Base-by-base conservation (phyloP, 2,113 vertebrate genomes). In the Cyphomyrus discorhynchus region DNA sequence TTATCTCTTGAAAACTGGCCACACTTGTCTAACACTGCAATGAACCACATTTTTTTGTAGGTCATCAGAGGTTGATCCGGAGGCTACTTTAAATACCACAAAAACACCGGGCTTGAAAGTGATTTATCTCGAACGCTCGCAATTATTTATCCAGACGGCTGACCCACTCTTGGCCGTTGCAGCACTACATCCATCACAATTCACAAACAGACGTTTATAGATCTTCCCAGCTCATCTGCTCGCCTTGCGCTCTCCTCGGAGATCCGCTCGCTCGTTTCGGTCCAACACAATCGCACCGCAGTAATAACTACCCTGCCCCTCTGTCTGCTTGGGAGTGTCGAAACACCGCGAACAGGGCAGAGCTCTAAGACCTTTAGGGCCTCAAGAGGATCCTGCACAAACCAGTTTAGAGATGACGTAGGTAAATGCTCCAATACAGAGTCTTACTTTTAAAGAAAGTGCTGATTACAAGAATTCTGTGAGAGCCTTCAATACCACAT, bases 151-250 rank as follows among this genome's bases (percentile, higher is more conserved):
- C 52, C 42, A 42, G 58, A 74, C 35, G 56, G 42, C 62, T 35
- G 45, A 70, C 42, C 87, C 13, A 42, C 21, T 46, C 87, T 15
- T 15, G 9, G n/a, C 35, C 52, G 2, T 19, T 24, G 15, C 31
- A 2, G 24, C 19, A 15, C 17, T 24, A 11, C 87, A 88, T 88
- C 62, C 87, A 88, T 88, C 87, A 74, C 87, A 47, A 88, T 88
- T 88, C 62, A 88, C 62, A 47, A 39, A 74, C 87, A 24, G 87
- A 88, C 87, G 11, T 88, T 88, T 88, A 88, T 88, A 62, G 87
- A 88, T 70, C 87, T 31, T 39, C 62, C 11, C 42, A 9, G 62
- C 53, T 24, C 52, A 45, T 53, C 53, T 56, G 15, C 53, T 88
- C 52, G 17, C 86, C 39, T 52, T 2, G n/a, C 19, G 7, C 21